Percentiles rank a stretch among this genome's conserved stretches.
phyloP scores from a whole-genome alignment of 2,113 vertebrate species.

The Conger conger region DNA sequence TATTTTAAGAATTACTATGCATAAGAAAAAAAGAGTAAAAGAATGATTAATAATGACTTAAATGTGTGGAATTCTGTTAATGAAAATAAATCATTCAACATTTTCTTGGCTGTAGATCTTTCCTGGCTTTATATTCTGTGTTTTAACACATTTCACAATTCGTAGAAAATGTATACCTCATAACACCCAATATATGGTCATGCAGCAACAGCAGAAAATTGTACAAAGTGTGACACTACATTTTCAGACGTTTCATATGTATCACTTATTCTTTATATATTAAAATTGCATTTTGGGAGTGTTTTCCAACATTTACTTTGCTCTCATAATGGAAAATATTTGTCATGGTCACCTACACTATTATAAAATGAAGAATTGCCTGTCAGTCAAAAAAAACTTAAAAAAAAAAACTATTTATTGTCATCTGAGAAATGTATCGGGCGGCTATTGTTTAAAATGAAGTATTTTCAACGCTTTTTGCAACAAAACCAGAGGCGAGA shows the following conservation, averaged over 20 bases:
- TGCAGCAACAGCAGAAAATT: too few relatives aligned
- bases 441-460: slow-evolving; percentile 1
- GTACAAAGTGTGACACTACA: too few relatives aligned
- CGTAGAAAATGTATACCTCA: not conserved
- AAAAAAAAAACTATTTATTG: not conserved
- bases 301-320: not conserved
- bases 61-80: slow-evolving; percentile 58
- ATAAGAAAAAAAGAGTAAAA: slow-evolving; percentile 53
- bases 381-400: not conserved
- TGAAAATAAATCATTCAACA: slow-evolving; percentile 59
- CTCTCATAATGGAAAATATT: not conserved
- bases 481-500: slow-evolving; percentile 2
- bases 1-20: slow-evolving; percentile 70
- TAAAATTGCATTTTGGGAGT: not conserved
- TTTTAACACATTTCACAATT: not conserved
- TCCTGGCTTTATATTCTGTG: not conserved
- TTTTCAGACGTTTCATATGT: too few relatives aligned
- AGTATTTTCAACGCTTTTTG: not conserved
- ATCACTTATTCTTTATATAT: too few relatives aligned
- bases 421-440: not conserved
- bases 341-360: not conserved
- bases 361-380: not conserved
- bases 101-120: slow-evolving; percentile 48
- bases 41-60: slow-evolving; percentile 65
- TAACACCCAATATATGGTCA: not conserved